Conservation (phyloP, 2,113 vertebrate genomes). For the Sigmodon hispidus region DNA sequence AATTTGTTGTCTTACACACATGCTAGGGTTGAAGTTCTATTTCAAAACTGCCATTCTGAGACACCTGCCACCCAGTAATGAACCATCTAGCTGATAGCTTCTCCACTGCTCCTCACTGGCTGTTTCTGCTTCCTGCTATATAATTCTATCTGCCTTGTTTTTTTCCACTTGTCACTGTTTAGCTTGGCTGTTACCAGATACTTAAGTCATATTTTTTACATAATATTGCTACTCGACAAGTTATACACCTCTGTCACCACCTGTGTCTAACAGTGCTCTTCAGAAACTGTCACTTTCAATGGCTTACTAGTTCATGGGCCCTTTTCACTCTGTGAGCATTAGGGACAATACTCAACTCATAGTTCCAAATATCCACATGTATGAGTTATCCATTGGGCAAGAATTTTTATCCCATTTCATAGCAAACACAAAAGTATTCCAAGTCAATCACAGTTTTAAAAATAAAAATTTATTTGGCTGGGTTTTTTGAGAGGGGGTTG, state of each 20-base stretch:
- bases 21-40: neutral
- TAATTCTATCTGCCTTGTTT: neutral
- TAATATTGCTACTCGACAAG: neutral
- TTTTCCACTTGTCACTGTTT: neutral
- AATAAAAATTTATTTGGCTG: constrained; percentile 37
- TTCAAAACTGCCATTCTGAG: neutral
- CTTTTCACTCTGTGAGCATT: neutral
- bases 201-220: neutral
- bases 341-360: neutral
- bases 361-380: neutral
- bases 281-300: neutral
- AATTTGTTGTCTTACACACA: neutral
- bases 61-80: neutral
- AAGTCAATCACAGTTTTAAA: neutral
- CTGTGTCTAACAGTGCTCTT: neutral
- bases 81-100: neutral
- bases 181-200: neutral
- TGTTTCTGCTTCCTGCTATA: neutral
- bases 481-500: too few relatives aligned
- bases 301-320: neutral
- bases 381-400: neutral
- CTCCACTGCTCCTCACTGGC: neutral
- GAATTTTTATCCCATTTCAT: neutral
- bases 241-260: neutral
- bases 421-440: neutral